Evolutionary conservation across 2,797 vertebrate species (phyloP), one percentile per base, ranked within the genome.

Genomic region (Acipenser ruthenus): DNA sequence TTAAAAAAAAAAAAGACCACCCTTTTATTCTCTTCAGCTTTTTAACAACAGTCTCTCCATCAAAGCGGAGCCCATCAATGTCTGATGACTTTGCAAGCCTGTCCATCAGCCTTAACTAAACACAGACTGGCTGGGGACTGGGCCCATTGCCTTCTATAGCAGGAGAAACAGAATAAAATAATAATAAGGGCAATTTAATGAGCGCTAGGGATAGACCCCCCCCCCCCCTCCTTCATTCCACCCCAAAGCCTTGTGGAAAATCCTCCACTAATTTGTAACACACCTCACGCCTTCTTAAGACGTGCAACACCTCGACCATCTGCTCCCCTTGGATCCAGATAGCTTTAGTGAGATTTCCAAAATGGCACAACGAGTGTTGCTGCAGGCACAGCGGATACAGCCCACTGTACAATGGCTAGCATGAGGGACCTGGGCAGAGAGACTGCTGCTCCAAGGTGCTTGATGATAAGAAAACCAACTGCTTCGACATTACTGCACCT

Each of bases 281-380:
- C 64, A 53, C 61, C 65, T 69, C 69, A 68, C 63, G 67, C 67
- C 62, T 65, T 65, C 67, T 68, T 48, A 65, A 70, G 65, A 65
- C 50, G 50, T 58, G 55, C 65, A 66, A 63, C 61, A 60, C 67
- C 64, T 64, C 63, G 37, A 66, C 69, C 72, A 73, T 73, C 72
- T 73, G 72, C 69, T 73, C 58, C 69, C 62, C 68, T 70, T 68
- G 64, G 64, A 62, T 50, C 47, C 50, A 62, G 65, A 64, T 67
- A 56, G 50, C 50, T 60, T 53, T 52, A 64, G 56, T 50, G 59
- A 61, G 58, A 13, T 65, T 66, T 71, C 58, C 58, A 48, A 18
- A 50, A 53, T 63, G 58, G 58, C 12, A 12, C 13, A n/a, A 6
- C 6, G 60, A 50, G 65, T 62, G 51, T 59, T 51, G 10, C 49